Conservation (phyloP, 2,888 invertebrate genomes). For the Drosophila greeni region DNA sequence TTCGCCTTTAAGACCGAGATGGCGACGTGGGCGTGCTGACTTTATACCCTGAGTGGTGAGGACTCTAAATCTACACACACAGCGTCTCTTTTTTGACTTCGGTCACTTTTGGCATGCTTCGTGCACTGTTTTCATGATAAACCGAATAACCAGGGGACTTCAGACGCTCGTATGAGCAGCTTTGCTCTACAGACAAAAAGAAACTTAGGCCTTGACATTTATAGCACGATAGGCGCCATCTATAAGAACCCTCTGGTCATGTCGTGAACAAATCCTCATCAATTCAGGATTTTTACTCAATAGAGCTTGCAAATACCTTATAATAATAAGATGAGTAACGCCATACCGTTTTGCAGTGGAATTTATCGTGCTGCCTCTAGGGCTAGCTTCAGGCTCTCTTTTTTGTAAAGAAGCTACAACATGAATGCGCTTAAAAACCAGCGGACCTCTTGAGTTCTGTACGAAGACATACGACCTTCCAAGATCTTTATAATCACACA, state of each 20-base stretch:
- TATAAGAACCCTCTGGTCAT: neutral
- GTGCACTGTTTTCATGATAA: neutral
- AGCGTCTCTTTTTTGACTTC: neutral
- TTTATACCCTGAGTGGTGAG: neutral
- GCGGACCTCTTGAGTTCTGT: too few relatives aligned
- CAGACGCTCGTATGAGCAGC: neutral
- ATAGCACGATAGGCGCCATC: slow-evolving; percentile 4
- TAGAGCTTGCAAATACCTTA: too few relatives aligned
- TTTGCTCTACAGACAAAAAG: neutral
- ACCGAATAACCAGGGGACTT: too few relatives aligned
- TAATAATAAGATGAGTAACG: too few relatives aligned
- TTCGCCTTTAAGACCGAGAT: neutral
- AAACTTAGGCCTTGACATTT: neutral
- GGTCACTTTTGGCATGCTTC: neutral
- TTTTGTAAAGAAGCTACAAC: too few relatives aligned
- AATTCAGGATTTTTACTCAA: slow-evolving; percentile 34
- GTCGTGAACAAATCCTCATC: neutral
- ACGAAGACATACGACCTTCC: too few relatives aligned
- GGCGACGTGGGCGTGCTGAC: slow-evolving; percentile 3
- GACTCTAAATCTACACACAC: neutral
- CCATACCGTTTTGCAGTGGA: too few relatives aligned
- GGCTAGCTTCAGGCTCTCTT: too few relatives aligned
- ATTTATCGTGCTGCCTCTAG: too few relatives aligned
- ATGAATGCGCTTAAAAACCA: too few relatives aligned
- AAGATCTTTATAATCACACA: too few relatives aligned